Evolutionary conservation across 2,888 invertebrate species (phyloP).

Genomic region (Apeira syringaria): DNA sequence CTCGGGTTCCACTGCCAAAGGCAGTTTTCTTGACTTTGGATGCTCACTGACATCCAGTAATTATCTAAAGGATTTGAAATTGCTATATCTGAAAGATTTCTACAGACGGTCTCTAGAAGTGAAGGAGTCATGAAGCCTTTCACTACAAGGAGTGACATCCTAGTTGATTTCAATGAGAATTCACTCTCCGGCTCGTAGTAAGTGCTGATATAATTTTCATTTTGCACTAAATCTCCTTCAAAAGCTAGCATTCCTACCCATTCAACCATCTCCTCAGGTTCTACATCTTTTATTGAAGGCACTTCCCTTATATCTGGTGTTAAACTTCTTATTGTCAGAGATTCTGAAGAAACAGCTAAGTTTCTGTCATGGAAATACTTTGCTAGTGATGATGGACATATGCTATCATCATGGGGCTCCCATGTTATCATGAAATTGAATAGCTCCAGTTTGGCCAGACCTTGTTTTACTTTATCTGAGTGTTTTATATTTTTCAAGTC

Average conservation of each 20-base stretch:
- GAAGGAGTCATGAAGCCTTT: slow-evolving; percentile 61
- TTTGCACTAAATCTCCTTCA: slow-evolving; percentile 46
- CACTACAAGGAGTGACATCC: slow-evolving; percentile 54
- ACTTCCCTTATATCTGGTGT: slow-evolving; percentile 53
- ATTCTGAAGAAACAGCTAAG: slow-evolving; percentile 44
- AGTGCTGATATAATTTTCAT: slow-evolving; percentile 60
- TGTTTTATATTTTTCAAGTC: slow-evolving; percentile 54
- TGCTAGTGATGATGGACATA: slow-evolving; percentile 73
- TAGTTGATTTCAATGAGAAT: slow-evolving; percentile 50
- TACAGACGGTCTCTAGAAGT: slow-evolving; percentile 45
- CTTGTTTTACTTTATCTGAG: slow-evolving; percentile 41
- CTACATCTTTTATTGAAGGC: slow-evolving; percentile 55
- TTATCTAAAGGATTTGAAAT: slow-evolving; percentile 45
- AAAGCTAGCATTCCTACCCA: slow-evolving; percentile 69
- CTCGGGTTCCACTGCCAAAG: slow-evolving; percentile 59
- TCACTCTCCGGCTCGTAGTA: slow-evolving; percentile 60
- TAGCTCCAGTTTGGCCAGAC: slow-evolving; percentile 50
- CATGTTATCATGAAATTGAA: slow-evolving; percentile 60
- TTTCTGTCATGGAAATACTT: slow-evolving; percentile 64
- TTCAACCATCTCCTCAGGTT: slow-evolving; percentile 64
- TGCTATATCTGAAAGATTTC: slow-evolving; percentile 48
- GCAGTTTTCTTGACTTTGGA: slow-evolving; percentile 63
- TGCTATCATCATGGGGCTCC: slow-evolving; percentile 56
- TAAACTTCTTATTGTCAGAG: slow-evolving; percentile 39
- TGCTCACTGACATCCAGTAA: slow-evolving; percentile 63